Base-by-base conservation (phyloP, 2,113 vertebrate species). In the Eidolon helvum region DNA sequence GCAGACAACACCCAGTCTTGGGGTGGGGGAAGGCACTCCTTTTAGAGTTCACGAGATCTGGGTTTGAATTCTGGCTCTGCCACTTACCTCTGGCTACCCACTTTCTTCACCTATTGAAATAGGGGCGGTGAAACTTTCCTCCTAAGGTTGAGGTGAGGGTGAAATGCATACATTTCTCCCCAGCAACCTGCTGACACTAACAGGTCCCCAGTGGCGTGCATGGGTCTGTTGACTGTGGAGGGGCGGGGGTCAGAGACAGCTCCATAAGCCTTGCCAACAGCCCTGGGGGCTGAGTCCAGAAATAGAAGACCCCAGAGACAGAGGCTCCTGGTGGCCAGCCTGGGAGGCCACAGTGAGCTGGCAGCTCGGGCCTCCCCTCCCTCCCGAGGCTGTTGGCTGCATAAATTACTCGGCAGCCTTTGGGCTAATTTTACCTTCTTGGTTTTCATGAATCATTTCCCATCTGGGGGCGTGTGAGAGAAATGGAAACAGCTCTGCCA, bases 361-460 rank as follows among this genome's bases (percentile, higher is more conserved):
- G 86, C 91, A 30, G 91, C 0, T 0, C 2, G 24, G 48, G 84
- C 93, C 87, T n/a, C 21, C 61, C 68, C 53, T 8, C 84, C 74
- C 74, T 59, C 87, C 84, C 1, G 2, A 71, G 93, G 66, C 93
- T 84, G 88, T 24, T 93, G 94, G 83, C 78, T 59, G 93, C 89
- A 92, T 93, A 85, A 91, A 95, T 96, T 96, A 96, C 94, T 87
- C 40, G 68, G 96, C 95, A 95, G 98, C 93, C 95, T 97, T 65
- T 9, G 69, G 94, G 93, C 97, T 98, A 97, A 98, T 98, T 98
- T 98, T 97, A 97, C 95, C 97, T 97, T 89, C 95, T 97, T 91
- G 96, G 87, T 98, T 97, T 98, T 98, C 95, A 97, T 97, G 97
- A 97, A 97, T 98, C 97, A 98, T 97, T 98, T 98, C 97, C 97